Conservation (phyloP, 2,888 invertebrate genomes). For the Athalia rosae region DNA sequence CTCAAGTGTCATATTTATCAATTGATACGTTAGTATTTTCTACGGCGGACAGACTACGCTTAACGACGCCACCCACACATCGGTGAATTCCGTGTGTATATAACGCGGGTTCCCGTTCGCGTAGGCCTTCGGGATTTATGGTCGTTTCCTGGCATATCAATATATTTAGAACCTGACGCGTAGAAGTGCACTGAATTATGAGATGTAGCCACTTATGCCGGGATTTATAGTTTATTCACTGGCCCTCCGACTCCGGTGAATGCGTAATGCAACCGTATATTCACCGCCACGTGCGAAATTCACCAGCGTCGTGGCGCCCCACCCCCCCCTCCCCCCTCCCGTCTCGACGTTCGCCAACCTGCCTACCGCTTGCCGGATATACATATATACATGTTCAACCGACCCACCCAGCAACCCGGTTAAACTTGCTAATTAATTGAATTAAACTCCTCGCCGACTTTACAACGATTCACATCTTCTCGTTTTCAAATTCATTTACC, state of each 20-base stretch:
- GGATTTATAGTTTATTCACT: constrained; percentile 60
- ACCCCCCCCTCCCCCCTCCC: constrained; percentile 16
- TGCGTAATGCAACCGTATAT: constrained; percentile 60
- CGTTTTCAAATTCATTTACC: constrained; percentile 36
- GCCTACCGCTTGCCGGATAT: not conserved
- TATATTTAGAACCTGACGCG: constrained; percentile 56
- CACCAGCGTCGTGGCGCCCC: constrained; percentile 45
- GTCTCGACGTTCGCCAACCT: constrained; percentile 13
- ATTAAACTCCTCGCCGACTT: constrained; percentile 37
- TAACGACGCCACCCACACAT: constrained; percentile 13
- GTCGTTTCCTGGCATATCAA: constrained; percentile 38
- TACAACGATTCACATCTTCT: constrained; percentile 24
- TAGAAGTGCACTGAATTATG: constrained; percentile 57
- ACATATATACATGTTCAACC: no score
- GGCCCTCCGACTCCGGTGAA: constrained; percentile 59
- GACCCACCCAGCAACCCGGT: not conserved
- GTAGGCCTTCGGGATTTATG: constrained; percentile 39
- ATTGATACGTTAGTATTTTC: constrained; percentile 31
- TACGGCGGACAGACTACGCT: not conserved
- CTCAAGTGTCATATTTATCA: not conserved
- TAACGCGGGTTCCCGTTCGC: not conserved
- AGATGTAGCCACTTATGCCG: constrained; percentile 59
- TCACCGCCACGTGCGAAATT: constrained; percentile 54
- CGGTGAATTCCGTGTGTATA: not conserved
- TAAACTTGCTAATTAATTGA: constrained; percentile 43